Conservation (phyloP, 2,888 invertebrate genomes). For the Drosophila neutralis region DNA sequence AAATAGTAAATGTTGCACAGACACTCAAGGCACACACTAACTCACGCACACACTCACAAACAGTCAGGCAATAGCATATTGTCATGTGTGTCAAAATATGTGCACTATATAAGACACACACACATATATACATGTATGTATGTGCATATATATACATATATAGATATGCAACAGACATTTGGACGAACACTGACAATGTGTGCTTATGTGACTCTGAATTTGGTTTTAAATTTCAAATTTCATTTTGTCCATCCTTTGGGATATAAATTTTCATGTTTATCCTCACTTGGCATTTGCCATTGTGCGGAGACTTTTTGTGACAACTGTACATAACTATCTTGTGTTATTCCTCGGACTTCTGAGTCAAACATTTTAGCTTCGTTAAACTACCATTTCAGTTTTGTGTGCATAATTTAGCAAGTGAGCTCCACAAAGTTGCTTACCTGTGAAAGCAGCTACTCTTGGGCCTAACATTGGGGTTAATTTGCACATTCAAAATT, state of each 20-base stretch:
- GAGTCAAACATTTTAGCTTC: conserved; percentile 40
- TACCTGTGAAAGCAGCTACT: conserved; percentile 57
- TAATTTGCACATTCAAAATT: conserved; percentile 1
- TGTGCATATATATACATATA: background rate
- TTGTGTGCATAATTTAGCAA: conserved; percentile 11
- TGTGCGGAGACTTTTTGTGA: conserved; percentile 51
- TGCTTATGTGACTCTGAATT: conserved; percentile 44
- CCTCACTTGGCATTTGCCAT: conserved; percentile 44
- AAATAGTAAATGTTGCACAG: conserved; percentile 57
- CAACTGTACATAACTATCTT: conserved; percentile 50
- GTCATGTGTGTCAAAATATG: conserved; percentile 69
- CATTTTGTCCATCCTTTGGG: conserved; percentile 45
- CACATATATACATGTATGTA: background rate
- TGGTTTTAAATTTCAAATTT: conserved; percentile 68
- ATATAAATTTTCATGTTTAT: conserved; percentile 68
- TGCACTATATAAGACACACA: conserved; percentile 55
- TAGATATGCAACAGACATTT: background rate
- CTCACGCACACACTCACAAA: conserved; percentile 23
- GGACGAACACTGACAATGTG: conserved; percentile 28
- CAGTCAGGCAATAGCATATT: conserved; percentile 57
- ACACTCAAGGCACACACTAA: conserved; percentile 36
- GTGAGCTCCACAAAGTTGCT: conserved; percentile 29
- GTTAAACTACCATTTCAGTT: conserved; percentile 44
- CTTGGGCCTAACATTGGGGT: conserved; percentile 24
- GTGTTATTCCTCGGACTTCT: conserved; percentile 21